These are phyloP conservation scores for Chrysochloris asiatica DNA, from an alignment of 2,113 vertebrate species.

Conservation along the genomic window DNA sequence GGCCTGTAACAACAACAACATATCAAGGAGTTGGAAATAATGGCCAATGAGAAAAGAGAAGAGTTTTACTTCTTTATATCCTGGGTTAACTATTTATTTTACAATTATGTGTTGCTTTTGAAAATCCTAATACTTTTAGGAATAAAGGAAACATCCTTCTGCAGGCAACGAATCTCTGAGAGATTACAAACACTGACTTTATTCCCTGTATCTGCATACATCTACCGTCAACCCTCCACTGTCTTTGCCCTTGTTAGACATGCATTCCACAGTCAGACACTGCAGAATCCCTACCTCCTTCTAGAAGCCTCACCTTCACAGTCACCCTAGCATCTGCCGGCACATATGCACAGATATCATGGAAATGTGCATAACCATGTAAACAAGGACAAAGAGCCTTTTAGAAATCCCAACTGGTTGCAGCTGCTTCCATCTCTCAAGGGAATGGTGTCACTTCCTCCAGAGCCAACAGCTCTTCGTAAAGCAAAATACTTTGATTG, in stretches of 20 bases:
- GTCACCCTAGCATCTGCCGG: conserved; percentile 51
- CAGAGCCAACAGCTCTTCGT: background rate
- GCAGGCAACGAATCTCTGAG: background rate
- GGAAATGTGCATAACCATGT: background rate
- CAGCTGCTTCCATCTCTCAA: background rate
- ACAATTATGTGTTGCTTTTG: background rate
- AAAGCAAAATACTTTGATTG: background rate
- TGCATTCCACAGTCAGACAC: conserved; percentile 5
- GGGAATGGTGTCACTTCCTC: background rate
- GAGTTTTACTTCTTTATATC: background rate
- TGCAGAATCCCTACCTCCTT: conserved; percentile 12
- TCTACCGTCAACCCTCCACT: background rate
- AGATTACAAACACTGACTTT: background rate
- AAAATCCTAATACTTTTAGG: conserved; percentile 11
- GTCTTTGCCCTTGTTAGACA: conserved; percentile 35
- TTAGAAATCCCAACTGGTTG: background rate
- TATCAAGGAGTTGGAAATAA: background rate
- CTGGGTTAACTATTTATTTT: background rate
- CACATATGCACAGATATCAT: background rate
- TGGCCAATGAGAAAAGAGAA: background rate
- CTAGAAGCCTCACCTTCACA: conserved; percentile 38
- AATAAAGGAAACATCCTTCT: conserved; percentile 15
- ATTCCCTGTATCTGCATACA: background rate
- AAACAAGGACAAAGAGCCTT: background rate
- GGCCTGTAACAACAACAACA: too few species aligned